These are phyloP conservation scores for Xenopus borealis DNA, from an alignment of 2,113 vertebrate genomes.

Conservation along the genomic window DNA sequence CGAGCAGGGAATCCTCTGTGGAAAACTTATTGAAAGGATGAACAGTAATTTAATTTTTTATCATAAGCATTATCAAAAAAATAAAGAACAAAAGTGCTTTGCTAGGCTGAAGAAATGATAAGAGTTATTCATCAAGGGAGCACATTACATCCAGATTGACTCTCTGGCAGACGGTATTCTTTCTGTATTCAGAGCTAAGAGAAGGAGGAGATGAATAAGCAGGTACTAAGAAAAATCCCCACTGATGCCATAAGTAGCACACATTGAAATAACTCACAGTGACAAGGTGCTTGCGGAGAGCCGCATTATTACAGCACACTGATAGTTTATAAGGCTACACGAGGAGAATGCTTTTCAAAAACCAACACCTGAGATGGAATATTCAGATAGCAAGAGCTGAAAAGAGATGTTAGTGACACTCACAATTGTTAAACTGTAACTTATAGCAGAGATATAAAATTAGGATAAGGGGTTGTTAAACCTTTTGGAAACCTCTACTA, in stretches of 20 bases:
- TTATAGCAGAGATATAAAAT: conserved; percentile 12
- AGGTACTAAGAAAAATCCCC: conserved; percentile 52
- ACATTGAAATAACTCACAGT: conserved; percentile 50
- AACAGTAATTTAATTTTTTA: conserved; percentile 81
- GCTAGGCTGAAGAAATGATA: conserved; percentile 58
- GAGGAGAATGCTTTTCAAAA: conserved; percentile 26
- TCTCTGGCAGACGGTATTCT: conserved; percentile 54
- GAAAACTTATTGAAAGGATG: conserved; percentile 70
- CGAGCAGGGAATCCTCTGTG: conserved; percentile 63
- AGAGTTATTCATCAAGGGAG: conserved; percentile 66
- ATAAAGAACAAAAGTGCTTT: conserved; percentile 71
- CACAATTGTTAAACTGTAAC: too few relatives aligned
- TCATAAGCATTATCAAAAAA: conserved; percentile 71
- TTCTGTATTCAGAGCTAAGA: conserved; percentile 58
- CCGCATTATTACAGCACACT: conserved; percentile 41
- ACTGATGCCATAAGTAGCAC: conserved; percentile 54
- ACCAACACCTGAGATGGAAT: conserved; percentile 21
- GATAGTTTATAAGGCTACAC: conserved; percentile 37
- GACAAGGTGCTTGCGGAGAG: conserved; percentile 41
- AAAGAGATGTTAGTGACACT: too few relatives aligned
- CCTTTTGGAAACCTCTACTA: too few relatives aligned
- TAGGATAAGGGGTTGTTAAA: too few relatives aligned
- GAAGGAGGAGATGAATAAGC: conserved; percentile 66
- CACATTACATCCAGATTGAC: conserved; percentile 54
- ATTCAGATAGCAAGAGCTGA: conserved; percentile 17